phyloP scores from a whole-genome alignment of 2,113 vertebrate species.

The Chauna torquata region DNA sequence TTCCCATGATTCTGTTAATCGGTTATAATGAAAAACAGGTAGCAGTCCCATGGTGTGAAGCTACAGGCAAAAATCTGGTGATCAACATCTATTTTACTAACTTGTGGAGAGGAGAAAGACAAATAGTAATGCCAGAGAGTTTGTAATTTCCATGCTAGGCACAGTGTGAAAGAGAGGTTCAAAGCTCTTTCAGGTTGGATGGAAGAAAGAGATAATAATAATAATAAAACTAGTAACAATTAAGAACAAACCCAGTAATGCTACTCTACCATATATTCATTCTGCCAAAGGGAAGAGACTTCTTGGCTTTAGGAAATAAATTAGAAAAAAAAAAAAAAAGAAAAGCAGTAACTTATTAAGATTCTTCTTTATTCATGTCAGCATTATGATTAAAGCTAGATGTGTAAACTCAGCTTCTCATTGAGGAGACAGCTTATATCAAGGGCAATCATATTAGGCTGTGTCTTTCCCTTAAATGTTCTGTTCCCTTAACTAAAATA shows the following conservation, averaged over 20 bases:
- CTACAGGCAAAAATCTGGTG: not conserved
- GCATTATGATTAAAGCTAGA: not conserved
- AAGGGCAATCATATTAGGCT: constrained; percentile 6
- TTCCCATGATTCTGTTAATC: not conserved
- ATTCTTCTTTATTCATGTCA: not conserved
- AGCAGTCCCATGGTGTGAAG: not conserved
- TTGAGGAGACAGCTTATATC: not conserved
- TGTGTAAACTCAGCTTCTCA: not conserved
- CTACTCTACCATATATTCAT: not conserved
- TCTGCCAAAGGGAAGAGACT: not conserved
- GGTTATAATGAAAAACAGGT: not conserved
- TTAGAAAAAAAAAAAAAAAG: not conserved
- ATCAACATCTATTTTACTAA: not conserved
- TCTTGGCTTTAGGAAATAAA: not conserved
- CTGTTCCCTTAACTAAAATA: not conserved
- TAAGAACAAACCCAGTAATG: not conserved
- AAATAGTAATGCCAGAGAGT: not conserved
- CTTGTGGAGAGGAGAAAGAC: not conserved
- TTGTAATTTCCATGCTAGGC: not conserved
- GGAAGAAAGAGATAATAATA: not conserved
- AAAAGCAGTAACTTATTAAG: not conserved
- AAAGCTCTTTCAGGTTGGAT: not conserved
- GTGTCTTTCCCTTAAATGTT: not conserved
- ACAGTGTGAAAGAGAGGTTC: not conserved
- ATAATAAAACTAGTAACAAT: not conserved